These are phyloP conservation scores for Clunio marinus DNA, from an alignment of 2,888 invertebrate genomes.

Conservation along the genomic window DNA sequence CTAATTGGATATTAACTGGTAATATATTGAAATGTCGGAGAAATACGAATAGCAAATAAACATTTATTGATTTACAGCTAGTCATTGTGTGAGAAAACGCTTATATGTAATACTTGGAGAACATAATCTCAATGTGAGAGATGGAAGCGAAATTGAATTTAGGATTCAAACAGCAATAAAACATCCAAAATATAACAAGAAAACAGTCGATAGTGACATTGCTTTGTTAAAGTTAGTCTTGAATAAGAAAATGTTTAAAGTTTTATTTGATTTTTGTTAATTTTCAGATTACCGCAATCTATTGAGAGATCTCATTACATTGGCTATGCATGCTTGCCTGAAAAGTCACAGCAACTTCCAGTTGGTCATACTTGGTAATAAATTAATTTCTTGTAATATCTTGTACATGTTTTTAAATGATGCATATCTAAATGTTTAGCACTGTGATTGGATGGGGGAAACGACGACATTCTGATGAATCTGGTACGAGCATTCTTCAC, in stretches of 20 bases:
- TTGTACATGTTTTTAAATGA: background rate
- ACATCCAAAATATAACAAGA: conserved; percentile 81
- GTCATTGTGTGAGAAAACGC: conserved; percentile 75
- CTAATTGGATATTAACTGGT: conserved; percentile 70
- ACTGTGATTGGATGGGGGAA: conserved; percentile 94
- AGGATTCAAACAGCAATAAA: conserved; percentile 68
- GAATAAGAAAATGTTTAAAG: background rate
- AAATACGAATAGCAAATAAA: background rate
- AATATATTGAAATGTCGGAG: background rate
- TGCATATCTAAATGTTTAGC: conserved; percentile 46
- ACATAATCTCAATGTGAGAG: conserved; percentile 70
- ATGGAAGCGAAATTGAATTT: conserved; percentile 74
- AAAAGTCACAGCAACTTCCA: conserved; percentile 62
- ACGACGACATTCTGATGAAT: conserved; percentile 66
- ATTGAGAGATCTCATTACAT: conserved; percentile 50
- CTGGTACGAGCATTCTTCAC: conserved; percentile 77
- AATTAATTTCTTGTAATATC: background rate
- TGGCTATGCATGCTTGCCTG: conserved; percentile 76
- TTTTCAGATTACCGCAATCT: conserved; percentile 47
- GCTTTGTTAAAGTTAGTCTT: conserved; percentile 67
- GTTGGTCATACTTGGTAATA: conserved; percentile 43
- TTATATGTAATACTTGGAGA: conserved; percentile 81
- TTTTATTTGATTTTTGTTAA: background rate
- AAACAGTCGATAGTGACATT: conserved; percentile 89
- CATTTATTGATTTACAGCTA: conserved; percentile 56